Evolutionary conservation across 2,797 vertebrate species (phyloP).

Genomic region (Dromococcyx pavoninus): DNA sequence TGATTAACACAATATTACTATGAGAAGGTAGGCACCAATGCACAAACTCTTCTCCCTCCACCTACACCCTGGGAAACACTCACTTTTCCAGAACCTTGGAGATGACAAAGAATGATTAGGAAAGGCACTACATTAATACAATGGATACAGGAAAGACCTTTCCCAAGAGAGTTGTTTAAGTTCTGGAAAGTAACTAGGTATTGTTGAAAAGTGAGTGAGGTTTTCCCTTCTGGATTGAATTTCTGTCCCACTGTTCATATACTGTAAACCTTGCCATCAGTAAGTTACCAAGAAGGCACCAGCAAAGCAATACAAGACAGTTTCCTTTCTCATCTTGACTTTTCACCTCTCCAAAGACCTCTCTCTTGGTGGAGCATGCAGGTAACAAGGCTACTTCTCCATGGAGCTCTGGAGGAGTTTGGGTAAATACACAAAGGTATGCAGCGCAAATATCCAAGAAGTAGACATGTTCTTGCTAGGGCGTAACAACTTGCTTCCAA

Average conservation of each 20-base stretch:
- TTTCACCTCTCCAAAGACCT: not conserved
- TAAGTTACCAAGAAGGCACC: not conserved
- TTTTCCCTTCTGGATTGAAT: not conserved
- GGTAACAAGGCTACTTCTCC: not conserved
- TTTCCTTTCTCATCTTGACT: not conserved
- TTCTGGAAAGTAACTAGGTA: not conserved
- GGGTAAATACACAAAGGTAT: not conserved
- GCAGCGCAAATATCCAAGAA: not conserved
- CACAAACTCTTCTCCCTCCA: not conserved
- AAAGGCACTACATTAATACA: constrained; percentile 22
- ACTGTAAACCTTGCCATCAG: not conserved
- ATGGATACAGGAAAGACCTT: constrained; percentile 9
- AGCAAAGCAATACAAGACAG: not conserved
- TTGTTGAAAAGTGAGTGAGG: not conserved
- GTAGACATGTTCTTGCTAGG: not conserved
- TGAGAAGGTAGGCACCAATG: not conserved
- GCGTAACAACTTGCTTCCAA: constrained; percentile 14
- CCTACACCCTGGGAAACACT: constrained; percentile 29
- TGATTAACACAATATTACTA: not conserved
- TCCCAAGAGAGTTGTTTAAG: not conserved
- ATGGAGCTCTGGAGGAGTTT: not conserved
- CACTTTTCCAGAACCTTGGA: constrained; percentile 40
- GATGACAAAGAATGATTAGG: constrained; percentile 51
- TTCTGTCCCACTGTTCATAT: not conserved
- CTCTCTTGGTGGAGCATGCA: fast-evolving